A percentile compares a stretch with the other conserved stretches of the same genome.
Conservation (phyloP, 2,888 invertebrate species). For the Litoditis marina region DNA sequence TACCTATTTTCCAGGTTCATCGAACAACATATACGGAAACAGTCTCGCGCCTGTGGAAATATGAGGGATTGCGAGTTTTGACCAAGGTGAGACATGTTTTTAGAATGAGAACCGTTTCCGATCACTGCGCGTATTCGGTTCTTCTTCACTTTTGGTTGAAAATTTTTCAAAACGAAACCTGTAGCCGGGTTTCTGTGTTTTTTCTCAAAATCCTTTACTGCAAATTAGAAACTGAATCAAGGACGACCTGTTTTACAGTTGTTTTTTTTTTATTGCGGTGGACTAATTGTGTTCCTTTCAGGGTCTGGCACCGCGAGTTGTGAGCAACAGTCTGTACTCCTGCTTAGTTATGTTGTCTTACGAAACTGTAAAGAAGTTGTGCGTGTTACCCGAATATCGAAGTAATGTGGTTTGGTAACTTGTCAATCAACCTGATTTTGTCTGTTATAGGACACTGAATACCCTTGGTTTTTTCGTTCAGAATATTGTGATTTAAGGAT, state of each 20-base stretch:
- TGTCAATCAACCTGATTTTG: neutral
- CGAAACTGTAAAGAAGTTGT: slow-evolving; percentile 53
- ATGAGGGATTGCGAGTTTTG: slow-evolving; percentile 50
- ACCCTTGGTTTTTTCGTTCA: no score
- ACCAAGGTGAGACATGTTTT: no score
- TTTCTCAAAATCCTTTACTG: no score
- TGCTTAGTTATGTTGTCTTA: slow-evolving; percentile 55
- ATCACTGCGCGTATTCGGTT: no score
- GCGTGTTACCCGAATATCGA: slow-evolving; percentile 50
- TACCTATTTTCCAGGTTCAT: slow-evolving; percentile 45
- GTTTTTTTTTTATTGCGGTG: neutral
- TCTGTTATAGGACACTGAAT: no score
- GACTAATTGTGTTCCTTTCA: slow-evolving; percentile 12
- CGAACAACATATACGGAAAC: slow-evolving; percentile 54
- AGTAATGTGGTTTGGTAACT: slow-evolving; percentile 53
- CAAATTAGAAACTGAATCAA: no score
- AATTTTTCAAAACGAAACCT: no score
- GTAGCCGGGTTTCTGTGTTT: no score
- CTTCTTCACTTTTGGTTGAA: no score
- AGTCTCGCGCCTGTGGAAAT: slow-evolving; percentile 45
- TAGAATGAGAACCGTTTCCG: no score
- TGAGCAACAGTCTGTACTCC: slow-evolving; percentile 54
- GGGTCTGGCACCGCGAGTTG: slow-evolving; percentile 55
- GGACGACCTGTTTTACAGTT: no score
- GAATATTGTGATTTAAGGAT: no score